Conservation (phyloP, 1,140 invertebrate species). For the Maniola jurtina region DNA sequence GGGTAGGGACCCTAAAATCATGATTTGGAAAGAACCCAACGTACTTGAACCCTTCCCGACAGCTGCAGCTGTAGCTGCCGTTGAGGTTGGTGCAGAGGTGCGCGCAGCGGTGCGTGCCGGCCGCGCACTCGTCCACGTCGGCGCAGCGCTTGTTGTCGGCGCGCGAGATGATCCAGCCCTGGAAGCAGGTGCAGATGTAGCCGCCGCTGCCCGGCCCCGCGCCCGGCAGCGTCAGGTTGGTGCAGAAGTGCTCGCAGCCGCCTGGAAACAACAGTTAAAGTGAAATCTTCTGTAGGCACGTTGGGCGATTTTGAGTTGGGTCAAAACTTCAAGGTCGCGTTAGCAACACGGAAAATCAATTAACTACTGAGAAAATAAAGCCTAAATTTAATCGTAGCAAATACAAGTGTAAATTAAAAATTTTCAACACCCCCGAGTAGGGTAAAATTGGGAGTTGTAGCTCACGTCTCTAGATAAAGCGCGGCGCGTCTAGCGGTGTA, state of each 20-base stretch:
- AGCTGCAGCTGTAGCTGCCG: conserved; percentile 93
- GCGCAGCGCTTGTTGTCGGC: conserved; percentile 88
- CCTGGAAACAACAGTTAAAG: conserved; percentile 71
- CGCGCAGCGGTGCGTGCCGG: conserved; percentile 91
- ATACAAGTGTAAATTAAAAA: too few species aligned
- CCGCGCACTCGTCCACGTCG: conserved; percentile 95
- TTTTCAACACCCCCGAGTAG: too few species aligned
- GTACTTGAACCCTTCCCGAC: conserved; percentile 88
- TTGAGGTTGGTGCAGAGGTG: conserved; percentile 96
- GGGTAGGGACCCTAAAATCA: not conserved
- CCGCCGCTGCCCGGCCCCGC: conserved; percentile 87
- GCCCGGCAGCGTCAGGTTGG: conserved; percentile 84
- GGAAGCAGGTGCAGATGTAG: conserved; percentile 93
- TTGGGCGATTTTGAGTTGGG: too few species aligned
- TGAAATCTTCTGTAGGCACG: not conserved
- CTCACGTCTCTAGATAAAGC: too few species aligned
- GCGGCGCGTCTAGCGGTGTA: too few species aligned
- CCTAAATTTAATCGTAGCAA: too few species aligned
- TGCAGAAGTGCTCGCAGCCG: conserved; percentile 96
- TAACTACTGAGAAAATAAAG: too few species aligned
- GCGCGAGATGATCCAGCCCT: conserved; percentile 89
- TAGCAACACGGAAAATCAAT: too few species aligned
- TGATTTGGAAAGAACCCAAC: not conserved
- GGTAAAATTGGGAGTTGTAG: too few species aligned
- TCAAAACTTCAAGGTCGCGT: too few species aligned